Percentiles rank a stretch among this genome's conserved stretches.
Evolutionary conservation across 2,888 invertebrate genomes (phyloP).

Genomic region (Labia minor): DNA sequence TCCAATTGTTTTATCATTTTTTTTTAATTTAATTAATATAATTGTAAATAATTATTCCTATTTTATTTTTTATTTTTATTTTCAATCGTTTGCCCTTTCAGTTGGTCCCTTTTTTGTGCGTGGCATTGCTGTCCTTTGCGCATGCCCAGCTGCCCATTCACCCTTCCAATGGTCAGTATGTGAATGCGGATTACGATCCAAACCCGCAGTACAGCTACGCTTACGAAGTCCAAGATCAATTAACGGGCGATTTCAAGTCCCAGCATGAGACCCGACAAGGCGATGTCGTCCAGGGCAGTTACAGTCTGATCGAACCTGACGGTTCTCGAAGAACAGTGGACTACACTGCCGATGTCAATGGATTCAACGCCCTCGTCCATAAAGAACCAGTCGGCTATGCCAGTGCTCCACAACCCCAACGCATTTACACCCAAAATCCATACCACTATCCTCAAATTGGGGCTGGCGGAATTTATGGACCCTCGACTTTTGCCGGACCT

Average conservation of each 20-base stretch:
- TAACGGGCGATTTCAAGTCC: conserved; percentile 43
- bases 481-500: background rate
- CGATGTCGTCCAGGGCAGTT: conserved; percentile 42
- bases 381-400: background rate
- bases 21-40: too few species aligned
- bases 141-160: background rate
- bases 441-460: background rate
- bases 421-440: background rate
- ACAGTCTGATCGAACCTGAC: conserved; percentile 43
- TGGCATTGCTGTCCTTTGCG: background rate
- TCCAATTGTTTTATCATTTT: too few species aligned
- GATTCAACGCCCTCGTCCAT: conserved; percentile 17
- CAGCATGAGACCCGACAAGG: conserved; percentile 43
- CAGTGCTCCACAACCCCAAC: background rate
- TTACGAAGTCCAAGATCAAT: conserved; percentile 39
- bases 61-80: too few species aligned
- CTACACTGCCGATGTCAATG: conserved; percentile 39
- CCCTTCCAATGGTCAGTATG: background rate
- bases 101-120: background rate
- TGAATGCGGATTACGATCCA: conserved; percentile 14
- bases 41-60: too few species aligned
- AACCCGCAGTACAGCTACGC: conserved; percentile 38
- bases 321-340: conserved; percentile 43
- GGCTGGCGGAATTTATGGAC: background rate
- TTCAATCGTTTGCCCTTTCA: background rate